Percentiles rank a stretch among this genome's conserved stretches.
These are phyloP conservation scores for Diceros bicornis DNA, from an alignment of 2,797 vertebrate genomes.

Conservation along the genomic window DNA sequence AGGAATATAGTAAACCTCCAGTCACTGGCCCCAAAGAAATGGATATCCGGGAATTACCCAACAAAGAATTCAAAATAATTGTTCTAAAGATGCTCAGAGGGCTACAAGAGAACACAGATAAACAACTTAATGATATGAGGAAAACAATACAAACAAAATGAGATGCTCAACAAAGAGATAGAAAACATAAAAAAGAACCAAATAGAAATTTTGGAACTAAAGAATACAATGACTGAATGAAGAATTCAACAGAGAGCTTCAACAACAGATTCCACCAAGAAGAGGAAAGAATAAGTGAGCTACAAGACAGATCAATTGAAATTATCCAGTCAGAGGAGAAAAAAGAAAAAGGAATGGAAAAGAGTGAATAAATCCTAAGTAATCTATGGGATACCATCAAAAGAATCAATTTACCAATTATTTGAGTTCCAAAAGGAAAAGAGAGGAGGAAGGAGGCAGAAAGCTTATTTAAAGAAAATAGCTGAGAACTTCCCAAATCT, in stretches of 20 bases:
- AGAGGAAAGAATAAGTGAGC: not conserved
- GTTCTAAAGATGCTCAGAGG: not conserved
- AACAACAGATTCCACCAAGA: not conserved
- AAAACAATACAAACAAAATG: not conserved
- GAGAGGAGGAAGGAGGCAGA: too few relatives aligned
- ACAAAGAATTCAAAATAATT: not conserved
- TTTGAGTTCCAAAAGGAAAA: not conserved
- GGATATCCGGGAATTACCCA: not conserved
- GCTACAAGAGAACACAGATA: not conserved
- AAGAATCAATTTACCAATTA: not conserved
- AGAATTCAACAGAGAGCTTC: not conserved
- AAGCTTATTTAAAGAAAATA: not conserved
- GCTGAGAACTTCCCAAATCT: not conserved
- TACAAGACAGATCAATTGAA: not conserved
- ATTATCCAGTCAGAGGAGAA: not conserved
- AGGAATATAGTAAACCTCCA: not conserved
- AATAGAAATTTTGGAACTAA: not conserved
- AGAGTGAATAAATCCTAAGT: not conserved
- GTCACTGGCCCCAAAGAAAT: not conserved
- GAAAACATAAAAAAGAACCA: not conserved
- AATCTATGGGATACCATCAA: not conserved
- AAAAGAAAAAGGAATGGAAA: not conserved
- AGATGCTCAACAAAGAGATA: not conserved
- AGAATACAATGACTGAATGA: not conserved
- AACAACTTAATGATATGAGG: not conserved